Evolutionary conservation across 2,797 vertebrate genomes (phyloP), one percentile per base, ranked within the genome.

Genomic region (Mus spretus): DNA sequence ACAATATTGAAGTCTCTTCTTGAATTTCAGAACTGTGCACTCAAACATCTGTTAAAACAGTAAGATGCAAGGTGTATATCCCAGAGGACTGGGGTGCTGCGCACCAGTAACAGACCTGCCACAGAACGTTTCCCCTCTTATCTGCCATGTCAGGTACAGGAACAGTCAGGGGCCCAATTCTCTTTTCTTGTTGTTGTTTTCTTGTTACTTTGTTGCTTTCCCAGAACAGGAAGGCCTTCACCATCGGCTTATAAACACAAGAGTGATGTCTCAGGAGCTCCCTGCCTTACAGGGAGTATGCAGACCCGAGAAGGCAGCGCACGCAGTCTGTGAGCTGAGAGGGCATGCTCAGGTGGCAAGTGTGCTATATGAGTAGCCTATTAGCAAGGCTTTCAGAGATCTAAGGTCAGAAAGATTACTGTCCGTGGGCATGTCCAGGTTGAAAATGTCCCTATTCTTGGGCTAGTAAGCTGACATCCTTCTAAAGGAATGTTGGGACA

Each of bases 21-120:
- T 81, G 31, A 84, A 55, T 96, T 90, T 87, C 50, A 85, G 90
- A 79, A 59, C 55, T 34, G 1, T 57, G 53, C 91, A 72, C 50
- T 53, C 74, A 84, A 34, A 89, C 14, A 53, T 91, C 59, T 17
- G 20, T 6, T 13, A 44, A 81, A 8, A 70, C 55, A 75, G 44
- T 61, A 89, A 81, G 78, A 75, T 47, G 12, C 17, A 79, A 59
- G 50, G 24, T 50, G 24, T 50, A 13, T 75, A 86, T 10, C 74
- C 20, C 7, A 34, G 47, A 67, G 31, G 24, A 44, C 61, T 34
- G 20, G 40, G 59, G 80, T 34, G 3, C 50, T n/a, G 28, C 55
- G 15, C 34, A 47, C 63, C 24, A 70, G 17, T 31, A 67, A 53
- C 24, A 14, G 55, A 15, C 40, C 50, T 24, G 70, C 19, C 17